Base-by-base conservation (phyloP, 2,888 invertebrate genomes). In the Linyphia triangularis region DNA sequence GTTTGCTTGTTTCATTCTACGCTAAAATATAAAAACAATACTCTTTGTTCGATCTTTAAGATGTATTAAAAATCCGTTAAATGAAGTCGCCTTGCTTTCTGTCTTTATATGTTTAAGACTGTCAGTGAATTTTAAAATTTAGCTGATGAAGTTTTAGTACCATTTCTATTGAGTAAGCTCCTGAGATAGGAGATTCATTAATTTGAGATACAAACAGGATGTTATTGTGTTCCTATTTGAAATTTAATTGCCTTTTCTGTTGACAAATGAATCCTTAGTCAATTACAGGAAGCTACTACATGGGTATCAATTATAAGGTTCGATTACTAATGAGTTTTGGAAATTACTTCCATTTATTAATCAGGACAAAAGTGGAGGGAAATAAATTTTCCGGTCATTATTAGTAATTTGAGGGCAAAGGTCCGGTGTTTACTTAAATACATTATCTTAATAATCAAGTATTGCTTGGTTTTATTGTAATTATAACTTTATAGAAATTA, bases 281-380 rank as follows among this genome's bases (percentile, higher is more conserved):
- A 77, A 77, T 63, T 77, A 77, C 61, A 19, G 59, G 16, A 22
- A 33, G 33, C 61, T 37, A 61, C 57, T 57, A 5, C 37, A 77
- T n/a, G 24, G 30, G 16, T 13, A 61, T 24, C 22, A 51, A 77
- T 77, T 77, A 22, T 63, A 13, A 16, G 22, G 22, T 63, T 77
- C 61, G 6, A 24, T 33, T 9, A 22, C 16, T 63, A 63, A 77
- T 77, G 51, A 24, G 33, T 43, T n/a, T 0, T 5, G n/a, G 28
- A 43, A 43, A 51, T 24, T 6, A 33, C 67, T 16, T 51, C 13
- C 51, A 7, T 67, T 67, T 67, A 33, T 33, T 33, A 30, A 67
- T 67, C 13, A 1, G 51, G 51, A 16, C n/a, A 16, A 16, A 13
- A 51, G 13, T 1, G 51, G n/a, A 1, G 5, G 5, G n/a, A 3